Evolutionary conservation across 1,140 invertebrate genomes (phyloP), one percentile per base, ranked within the genome.

Genomic region (Drosophila murphyi): DNA sequence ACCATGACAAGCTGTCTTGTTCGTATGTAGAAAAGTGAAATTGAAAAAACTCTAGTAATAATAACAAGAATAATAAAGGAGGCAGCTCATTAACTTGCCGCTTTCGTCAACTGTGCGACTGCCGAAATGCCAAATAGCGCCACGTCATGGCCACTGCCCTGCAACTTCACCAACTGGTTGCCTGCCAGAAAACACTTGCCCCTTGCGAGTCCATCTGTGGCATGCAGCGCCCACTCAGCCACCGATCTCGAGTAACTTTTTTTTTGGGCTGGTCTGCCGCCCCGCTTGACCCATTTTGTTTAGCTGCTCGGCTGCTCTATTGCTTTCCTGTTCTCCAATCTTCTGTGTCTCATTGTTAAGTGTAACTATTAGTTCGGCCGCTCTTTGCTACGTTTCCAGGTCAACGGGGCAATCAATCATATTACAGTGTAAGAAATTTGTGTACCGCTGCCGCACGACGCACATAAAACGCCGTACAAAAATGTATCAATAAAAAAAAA

Each of bases 371-470:
- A 89, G 85, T 89, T 88, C 51, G 76, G 54, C 34, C 60, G 67
- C 69, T 69, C 29, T 69, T 51, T 60, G 55, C 59, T 72, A 72
- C 86, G 78, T 89, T 89, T 89, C 69, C 85, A 89, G 85, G 85
- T 89, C 85, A 89, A 89, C 80, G 74, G 85, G 78, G 85, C 85
- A 89, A 89, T 89, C 85, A 89, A 89, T 89, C 85, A 89, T 89
- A 81, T 89, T 85, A 81, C 82, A 81, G 70, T 89, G 76, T 80
- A 81, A 73, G 69, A 89, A 89, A 89, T 88, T 88, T 88, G 85
- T 88, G 89, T 87, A 80, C 60, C 51, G 61, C 54, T 74, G 76
- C 76, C 64, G 64, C 78, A 64, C 45, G 54, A 63, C 68, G 77
- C 64, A 65, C 35, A 74, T 50, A 70, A 62, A 74, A 70, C 45